Evolutionary conservation across 2,797 vertebrate species (phyloP), one percentile per base, ranked within the genome.

Genomic region (Gouania willdenowi): DNA sequence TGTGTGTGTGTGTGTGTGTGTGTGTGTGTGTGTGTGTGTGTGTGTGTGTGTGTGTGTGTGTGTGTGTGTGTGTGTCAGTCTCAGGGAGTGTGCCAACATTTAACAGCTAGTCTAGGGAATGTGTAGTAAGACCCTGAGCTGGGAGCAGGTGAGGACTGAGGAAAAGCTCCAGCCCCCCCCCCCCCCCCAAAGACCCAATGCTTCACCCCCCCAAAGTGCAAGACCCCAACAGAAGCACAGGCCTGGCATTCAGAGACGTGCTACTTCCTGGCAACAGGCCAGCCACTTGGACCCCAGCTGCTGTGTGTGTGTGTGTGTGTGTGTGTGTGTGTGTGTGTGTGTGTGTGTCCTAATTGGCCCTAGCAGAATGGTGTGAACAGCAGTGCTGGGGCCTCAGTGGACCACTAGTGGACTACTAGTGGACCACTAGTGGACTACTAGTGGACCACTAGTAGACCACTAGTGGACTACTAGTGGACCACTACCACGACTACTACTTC

Each of bases 171-270:
- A 17, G 28, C 43, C 46, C 66, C 45, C 49, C 32, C 49, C 57
- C 45, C 29, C 8, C 51, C 63, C 57, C 37, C 43, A 1, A 23
- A 82, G 77, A 85, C 39, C 43, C 44, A n/a, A n/a, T n/a, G n/a
- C n/a, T n/a, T n/a, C n/a, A n/a, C 66, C 45, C 49, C 32, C 49
- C 57, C 45, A 29, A 8, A 51, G 63, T 57, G 37, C 43, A 1
- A 23, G 82, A 77, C 85, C 39, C 43, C 44, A 75, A 73, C 77
- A 70, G 46, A 71, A 65, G 77, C 82, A 82, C 82, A 51, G 67
- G 53, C 23, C 15, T 38, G 77, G 76, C 66, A 84, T 83, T 46
- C 62, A 16, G 55, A 66, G 56, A 72, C 81, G 66, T 64, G 60
- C 75, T 72, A 66, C 81, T 75, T 69, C 38, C 69, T 16, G 79